phyloP scores from a whole-genome alignment of 1,140 invertebrate species.

The Drosophila leontia region DNA sequence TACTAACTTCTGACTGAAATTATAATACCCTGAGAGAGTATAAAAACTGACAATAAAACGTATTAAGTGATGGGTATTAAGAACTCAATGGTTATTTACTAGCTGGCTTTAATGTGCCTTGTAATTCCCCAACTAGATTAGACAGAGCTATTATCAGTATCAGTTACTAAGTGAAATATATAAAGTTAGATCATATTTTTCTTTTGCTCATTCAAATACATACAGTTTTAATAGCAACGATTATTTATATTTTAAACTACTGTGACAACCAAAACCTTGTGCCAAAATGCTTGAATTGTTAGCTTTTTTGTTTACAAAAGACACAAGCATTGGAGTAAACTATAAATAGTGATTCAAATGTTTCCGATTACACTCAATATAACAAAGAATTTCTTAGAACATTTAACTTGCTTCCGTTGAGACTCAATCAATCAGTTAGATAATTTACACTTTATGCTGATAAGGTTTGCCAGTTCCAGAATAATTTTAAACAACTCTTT shows the following conservation, averaged over 20 bases:
- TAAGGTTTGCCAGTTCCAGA: not conserved
- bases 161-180: not conserved
- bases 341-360: slow-evolving; percentile 5
- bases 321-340: not conserved
- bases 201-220: not conserved
- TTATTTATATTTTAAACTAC: not conserved
- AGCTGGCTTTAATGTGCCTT: not conserved
- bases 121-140: not conserved
- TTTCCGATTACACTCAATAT: slow-evolving; percentile 4
- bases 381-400: not conserved
- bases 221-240: no score
- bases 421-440: not conserved
- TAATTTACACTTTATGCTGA: not conserved
- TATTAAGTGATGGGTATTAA: not conserved
- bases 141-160: not conserved
- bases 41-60: not conserved
- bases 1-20: no score
- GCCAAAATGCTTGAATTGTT: no score
- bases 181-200: not conserved
- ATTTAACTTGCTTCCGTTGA: not conserved
- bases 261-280: not conserved
- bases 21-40: no score
- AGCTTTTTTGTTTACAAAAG: not conserved
- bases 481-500: not conserved
- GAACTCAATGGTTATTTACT: not conserved